Base-by-base conservation (phyloP, 2,888 invertebrate genomes). In the Caenorhabditis angaria region DNA sequence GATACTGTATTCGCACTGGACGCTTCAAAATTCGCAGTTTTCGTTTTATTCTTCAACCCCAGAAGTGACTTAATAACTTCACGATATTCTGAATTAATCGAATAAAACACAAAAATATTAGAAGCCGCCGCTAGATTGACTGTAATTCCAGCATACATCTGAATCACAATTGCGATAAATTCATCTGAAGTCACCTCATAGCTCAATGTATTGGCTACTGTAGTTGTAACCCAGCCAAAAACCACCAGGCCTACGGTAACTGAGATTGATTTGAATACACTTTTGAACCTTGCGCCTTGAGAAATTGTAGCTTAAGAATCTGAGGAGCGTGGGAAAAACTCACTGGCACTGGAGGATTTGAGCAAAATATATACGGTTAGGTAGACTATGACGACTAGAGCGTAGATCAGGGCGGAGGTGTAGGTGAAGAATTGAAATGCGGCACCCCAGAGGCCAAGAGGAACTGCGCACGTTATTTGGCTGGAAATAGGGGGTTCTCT, bases 121-220 rank as follows among this genome's bases (percentile, higher is more conserved):
- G 66, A 63, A 22, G 73, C 65, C 12, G 68, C 65, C 3, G 77
- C 67, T 18, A 64, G 55, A 41, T 77, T 77, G 22, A 77, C 77
- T 5, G 73, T 70, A 20, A 77, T 74, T 20, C 77, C 77, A 22
- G 77, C 77, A 48, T 77, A 77, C 70, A 71, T 71, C 48, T 74
- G 70, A 24, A 77, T 77, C 1, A 77, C 22, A 20, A 61, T 51
- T 25, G 61, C 53, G 0, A 56, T 61, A 18, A 61, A 20, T 10
- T 47, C 27, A 28, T 70, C 62, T 20, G 35, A 48, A 10, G 65
- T 61, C 1, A 77, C 41, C 5, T 50, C 20, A 22, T 67, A 67
- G 0, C 65, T 65, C 20, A 68, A n/a, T 0, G 66, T 70, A 51
- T 74, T 74, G 10, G 73, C 70, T 10, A 58, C 47, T 12, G 73